Percentiles rank a stretch among this genome's conserved stretches.
These are phyloP conservation scores for Polymixis lichenea DNA, from an alignment of 2,888 invertebrate genomes.

Conservation along the genomic window DNA sequence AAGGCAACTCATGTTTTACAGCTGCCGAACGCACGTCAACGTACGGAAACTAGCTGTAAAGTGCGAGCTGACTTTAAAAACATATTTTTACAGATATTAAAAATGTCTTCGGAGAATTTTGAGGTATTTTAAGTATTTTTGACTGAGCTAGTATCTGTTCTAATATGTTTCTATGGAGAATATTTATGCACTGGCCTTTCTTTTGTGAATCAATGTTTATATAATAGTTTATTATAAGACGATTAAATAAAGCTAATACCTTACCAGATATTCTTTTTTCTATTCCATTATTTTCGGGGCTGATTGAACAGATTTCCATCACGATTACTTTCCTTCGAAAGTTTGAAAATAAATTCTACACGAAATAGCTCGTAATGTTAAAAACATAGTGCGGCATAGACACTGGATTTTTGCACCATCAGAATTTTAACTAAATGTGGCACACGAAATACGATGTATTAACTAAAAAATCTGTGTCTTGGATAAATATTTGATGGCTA, in stretches of 20 bases:
- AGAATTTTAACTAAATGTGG: constrained; percentile 16
- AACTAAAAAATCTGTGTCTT: too few species aligned
- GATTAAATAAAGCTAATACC: constrained; percentile 70
- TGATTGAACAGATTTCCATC: background rate
- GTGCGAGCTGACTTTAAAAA: constrained; percentile 53
- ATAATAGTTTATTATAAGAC: constrained; percentile 67
- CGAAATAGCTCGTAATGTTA: background rate
- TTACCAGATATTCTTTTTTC: constrained; percentile 62
- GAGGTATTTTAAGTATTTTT: constrained; percentile 57
- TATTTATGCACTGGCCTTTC: constrained; percentile 69
- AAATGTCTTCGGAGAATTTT: constrained; percentile 56
- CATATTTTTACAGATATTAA: constrained; percentile 71
- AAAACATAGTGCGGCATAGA: background rate
- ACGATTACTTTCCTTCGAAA: background rate
- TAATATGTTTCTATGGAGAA: constrained; percentile 63
- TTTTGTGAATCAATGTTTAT: constrained; percentile 73
- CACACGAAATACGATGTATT: background rate
- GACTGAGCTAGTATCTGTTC: constrained; percentile 67
- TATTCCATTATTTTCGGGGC: constrained; percentile 22
- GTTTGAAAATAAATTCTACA: background rate
- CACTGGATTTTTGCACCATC: background rate
- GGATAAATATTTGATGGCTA: constrained; percentile 5
- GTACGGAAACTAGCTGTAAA: background rate
- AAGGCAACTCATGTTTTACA: constrained; percentile 34
- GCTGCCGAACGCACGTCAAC: background rate